Evolutionary conservation across 53 echinoderm and acorn worm genomes (phyloP).

Genomic region (Pentamera pediparva): DNA sequence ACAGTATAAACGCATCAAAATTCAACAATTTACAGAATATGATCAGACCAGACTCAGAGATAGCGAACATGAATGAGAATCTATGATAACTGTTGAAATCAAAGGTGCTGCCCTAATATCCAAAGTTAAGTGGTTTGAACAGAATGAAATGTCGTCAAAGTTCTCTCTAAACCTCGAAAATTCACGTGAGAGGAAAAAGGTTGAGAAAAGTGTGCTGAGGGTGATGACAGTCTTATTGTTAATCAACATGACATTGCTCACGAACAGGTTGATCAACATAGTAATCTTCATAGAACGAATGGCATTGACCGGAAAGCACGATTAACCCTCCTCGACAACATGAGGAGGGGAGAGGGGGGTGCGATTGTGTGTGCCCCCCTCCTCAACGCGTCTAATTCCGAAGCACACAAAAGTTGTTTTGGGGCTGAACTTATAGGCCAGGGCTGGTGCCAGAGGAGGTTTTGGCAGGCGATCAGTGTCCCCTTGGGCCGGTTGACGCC

Average conservation of each 20-base stretch:
- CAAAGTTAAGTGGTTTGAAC: conserved; percentile 1
- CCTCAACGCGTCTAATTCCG: too few relatives aligned
- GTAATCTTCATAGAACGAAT: not conserved
- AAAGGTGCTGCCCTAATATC: not conserved
- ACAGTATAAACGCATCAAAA: not conserved
- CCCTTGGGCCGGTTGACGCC: too few relatives aligned
- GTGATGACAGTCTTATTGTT: not conserved
- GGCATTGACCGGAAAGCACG: not conserved
- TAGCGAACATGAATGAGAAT: not conserved
- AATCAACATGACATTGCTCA: not conserved
- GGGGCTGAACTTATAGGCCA: too few relatives aligned
- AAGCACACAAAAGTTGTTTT: too few relatives aligned
- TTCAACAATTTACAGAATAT: not conserved
- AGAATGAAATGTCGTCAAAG: not conserved
- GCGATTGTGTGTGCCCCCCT: too few relatives aligned
- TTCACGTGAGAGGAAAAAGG: not conserved
- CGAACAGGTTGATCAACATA: not conserved
- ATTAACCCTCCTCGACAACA: not conserved
- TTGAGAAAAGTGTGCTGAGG: not conserved
- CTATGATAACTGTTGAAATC: not conserved
- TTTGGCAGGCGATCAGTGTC: too few relatives aligned
- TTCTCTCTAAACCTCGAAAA: not conserved
- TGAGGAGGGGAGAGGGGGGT: too few relatives aligned
- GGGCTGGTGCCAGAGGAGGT: too few relatives aligned
- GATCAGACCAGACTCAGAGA: not conserved